A percentile compares a stretch with the other conserved stretches of the same genome.
Conservation (phyloP, 2,888 invertebrate genomes). For the Brachylomia viminalis region DNA sequence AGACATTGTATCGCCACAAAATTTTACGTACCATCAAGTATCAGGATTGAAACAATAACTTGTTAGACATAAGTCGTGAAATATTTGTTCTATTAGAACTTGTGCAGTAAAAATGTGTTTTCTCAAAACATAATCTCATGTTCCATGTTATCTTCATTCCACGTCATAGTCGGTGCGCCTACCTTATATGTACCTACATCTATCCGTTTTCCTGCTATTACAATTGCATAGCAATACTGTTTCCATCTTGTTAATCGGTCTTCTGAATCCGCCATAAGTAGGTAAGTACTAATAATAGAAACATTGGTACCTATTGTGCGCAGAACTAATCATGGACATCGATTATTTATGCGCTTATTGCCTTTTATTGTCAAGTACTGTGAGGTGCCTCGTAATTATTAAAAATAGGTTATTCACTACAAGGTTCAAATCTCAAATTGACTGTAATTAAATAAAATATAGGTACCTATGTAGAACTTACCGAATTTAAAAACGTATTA, state of each 20-base stretch:
- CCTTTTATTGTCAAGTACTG: conserved; percentile 22
- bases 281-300: conserved; percentile 31
- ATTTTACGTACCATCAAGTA: background rate
- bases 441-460: conserved; percentile 21
- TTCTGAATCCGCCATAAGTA: conserved; percentile 32
- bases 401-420: conserved; percentile 24
- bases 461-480: background rate
- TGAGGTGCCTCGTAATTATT: conserved; percentile 10
- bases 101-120: background rate
- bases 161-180: background rate
- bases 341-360: conserved; percentile 29
- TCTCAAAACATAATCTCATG: background rate
- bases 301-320: background rate
- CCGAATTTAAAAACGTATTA: background rate
- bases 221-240: conserved; percentile 41
- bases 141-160: background rate
- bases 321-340: conserved; percentile 26
- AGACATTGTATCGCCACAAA: conserved; percentile 2
- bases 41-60: background rate
- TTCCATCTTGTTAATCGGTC: conserved; percentile 42
- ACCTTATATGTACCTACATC: conserved; percentile 24
- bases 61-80: background rate
- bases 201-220: conserved; percentile 52
- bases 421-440: background rate
- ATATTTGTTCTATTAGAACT: background rate